Percentiles rank a stretch among this genome's conserved stretches.
phyloP scores from a whole-genome alignment of 2,113 vertebrate genomes.

The Guaruba guarouba region DNA sequence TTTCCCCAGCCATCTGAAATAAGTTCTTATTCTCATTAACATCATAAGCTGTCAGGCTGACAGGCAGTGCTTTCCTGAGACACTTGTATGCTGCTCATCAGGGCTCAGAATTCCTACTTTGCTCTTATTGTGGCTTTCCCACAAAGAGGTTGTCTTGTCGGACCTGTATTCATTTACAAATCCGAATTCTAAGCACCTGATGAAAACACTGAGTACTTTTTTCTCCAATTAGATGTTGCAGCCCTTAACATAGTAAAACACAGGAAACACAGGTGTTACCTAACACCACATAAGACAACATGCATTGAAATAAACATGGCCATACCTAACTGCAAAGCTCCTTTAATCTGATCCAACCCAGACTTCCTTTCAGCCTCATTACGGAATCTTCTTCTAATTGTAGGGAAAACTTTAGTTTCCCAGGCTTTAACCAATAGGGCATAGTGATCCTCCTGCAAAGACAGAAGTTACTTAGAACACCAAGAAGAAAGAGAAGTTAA shows the following conservation, averaged over 20 bases:
- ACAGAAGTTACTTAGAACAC: not conserved
- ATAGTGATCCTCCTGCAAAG: conserved; percentile 92
- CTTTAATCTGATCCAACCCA: conserved; percentile 97
- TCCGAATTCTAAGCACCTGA: not conserved
- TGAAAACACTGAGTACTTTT: not conserved
- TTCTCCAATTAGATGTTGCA: not conserved
- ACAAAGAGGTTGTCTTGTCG: not conserved
- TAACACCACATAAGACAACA: not conserved
- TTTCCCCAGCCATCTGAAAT: not conserved
- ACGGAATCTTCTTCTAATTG: conserved; percentile 95
- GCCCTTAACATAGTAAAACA: not conserved
- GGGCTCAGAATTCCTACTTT: not conserved
- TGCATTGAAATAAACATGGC: not conserved
- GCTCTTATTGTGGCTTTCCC: not conserved
- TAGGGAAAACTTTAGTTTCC: conserved; percentile 98
- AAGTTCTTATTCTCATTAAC: not conserved
- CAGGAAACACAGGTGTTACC: not conserved
- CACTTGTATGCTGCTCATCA: not conserved
- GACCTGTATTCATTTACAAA: not conserved
- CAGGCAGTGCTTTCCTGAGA: not conserved
- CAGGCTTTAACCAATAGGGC: conserved; percentile 96
- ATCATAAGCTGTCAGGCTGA: not conserved
- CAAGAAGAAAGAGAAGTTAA: not conserved
- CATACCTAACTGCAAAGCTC: conserved; percentile 93
- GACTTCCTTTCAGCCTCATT: conserved; percentile 98